Evolutionary conservation across 2,888 invertebrate species (phyloP), one percentile per base, ranked within the genome.

Genomic region (Acleris holmiana): DNA sequence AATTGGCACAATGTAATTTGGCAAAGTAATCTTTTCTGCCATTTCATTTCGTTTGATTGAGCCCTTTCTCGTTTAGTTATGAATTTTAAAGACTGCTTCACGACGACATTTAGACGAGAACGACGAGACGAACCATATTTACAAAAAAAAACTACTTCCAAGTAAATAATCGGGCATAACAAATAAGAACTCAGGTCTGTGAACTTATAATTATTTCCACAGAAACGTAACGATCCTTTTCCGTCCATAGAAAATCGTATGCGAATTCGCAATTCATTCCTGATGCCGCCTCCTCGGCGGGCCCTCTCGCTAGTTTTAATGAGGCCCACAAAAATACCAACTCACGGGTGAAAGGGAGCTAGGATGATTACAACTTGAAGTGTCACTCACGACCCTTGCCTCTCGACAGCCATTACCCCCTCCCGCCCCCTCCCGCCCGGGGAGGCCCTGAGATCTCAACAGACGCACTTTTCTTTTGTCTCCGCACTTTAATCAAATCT

Each of bases 391-490:
- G 68, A 70, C 67, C 68, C 68, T 61, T 66, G 58, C 68, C 63
- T 67, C 72, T 75, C 68, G 68, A 77, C 73, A 75, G 67, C 76
- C 79, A 77, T 81, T 77, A 76, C 66, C 62, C 66, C 73, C 74
- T 70, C 72, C 18, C 47, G 2, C 53, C 40, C 10, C 19, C 49
- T 63, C 67, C 72, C 35, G 10, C 35, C 35, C 35, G 35, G 35
- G 35, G 13, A 35, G 35, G 35, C 69, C 68, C 69, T 44, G 70
- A 70, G 66, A 68, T 71, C 69, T 68, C 69, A 70, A 68, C 70
- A 68, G 71, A 69, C 72, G 69, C 75, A 73, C 74, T 72, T 72
- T 68, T 67, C 67, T 66, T 70, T 69, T 69, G 70, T 69, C 69
- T 66, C 49, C 67, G 51, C 55, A 59, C 70, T 71, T 70, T 71